These are phyloP conservation scores for Clamator glandarius DNA, from an alignment of 2,797 vertebrate species.

Conservation along the genomic window DNA sequence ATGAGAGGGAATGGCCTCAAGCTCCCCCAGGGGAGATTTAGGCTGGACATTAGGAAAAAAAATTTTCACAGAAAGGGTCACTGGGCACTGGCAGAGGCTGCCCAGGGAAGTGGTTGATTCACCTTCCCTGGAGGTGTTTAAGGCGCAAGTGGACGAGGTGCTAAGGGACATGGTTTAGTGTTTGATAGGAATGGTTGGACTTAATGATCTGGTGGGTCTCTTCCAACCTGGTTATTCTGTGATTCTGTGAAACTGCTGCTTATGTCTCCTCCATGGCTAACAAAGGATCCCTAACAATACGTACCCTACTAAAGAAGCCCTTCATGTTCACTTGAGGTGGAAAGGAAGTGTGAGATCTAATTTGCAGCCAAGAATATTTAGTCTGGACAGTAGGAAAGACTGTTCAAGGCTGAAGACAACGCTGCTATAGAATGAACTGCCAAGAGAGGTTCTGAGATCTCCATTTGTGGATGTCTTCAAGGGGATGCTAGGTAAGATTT, in stretches of 20 bases:
- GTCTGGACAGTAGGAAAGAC: not conserved
- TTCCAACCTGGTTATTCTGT: too few species aligned
- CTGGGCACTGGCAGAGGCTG: too few species aligned
- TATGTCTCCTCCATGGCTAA: not conserved
- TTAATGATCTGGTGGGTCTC: too few species aligned
- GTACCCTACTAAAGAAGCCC: not conserved
- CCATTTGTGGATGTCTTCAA: not conserved
- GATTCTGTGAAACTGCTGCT: not conserved
- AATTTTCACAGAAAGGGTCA: too few species aligned
- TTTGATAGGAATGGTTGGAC: too few species aligned
- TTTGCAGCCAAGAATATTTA: slow-evolving; percentile 1
- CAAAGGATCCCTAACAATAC: not conserved
- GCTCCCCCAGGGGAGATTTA: too few species aligned
- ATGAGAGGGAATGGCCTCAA: too few species aligned
- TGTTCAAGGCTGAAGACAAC: not conserved
- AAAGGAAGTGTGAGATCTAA: not conserved
- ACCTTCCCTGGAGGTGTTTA: too few species aligned
- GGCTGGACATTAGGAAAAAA: too few species aligned
- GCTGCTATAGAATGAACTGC: not conserved
- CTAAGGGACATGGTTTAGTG: too few species aligned
- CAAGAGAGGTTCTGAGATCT: not conserved
- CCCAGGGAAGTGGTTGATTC: too few species aligned
- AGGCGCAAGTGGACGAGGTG: too few species aligned
- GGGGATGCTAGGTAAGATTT: not conserved
- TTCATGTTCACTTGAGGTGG: not conserved